Percentiles rank a stretch among this genome's conserved stretches.
These are phyloP conservation scores for Anabacerthia variegaticeps DNA, from an alignment of 2,797 vertebrate genomes.

Conservation along the genomic window DNA sequence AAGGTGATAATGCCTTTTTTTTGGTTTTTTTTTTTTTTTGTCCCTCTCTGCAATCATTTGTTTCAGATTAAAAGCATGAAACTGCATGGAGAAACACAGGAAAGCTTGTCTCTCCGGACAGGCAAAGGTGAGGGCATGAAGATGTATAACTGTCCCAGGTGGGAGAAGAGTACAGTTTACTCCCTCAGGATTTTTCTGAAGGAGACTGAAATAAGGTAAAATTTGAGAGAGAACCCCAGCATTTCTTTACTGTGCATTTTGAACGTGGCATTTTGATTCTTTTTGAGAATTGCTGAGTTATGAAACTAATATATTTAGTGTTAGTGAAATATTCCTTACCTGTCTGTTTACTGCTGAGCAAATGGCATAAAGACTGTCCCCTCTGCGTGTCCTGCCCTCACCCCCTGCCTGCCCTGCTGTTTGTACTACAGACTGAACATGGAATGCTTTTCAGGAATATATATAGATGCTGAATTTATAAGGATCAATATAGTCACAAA, in stretches of 20 bases:
- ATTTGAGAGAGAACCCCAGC: conserved; percentile 26
- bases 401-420: background rate
- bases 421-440: conserved; percentile 16
- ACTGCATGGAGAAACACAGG: conserved; percentile 72
- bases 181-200: conserved; percentile 65
- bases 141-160: conserved; percentile 78
- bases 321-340: background rate
- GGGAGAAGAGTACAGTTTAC: conserved; percentile 36
- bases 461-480: conserved; percentile 79
- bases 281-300: background rate
- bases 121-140: conserved; percentile 75
- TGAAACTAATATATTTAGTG: background rate
- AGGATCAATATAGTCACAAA: conserved; percentile 78
- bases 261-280: background rate
- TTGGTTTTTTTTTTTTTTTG: background rate
- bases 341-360: background rate
- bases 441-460: conserved; percentile 70
- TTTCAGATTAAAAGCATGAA: conserved; percentile 88
- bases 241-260: conserved; percentile 24
- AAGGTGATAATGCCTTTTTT: conserved; percentile 91
- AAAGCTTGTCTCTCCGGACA: conserved; percentile 59
- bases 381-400: rapidly evolving
- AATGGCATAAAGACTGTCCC: background rate
- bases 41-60: conserved; percentile 80
- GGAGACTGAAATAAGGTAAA: conserved; percentile 56